Evolutionary conservation across 2,888 invertebrate species (phyloP), one percentile per base, ranked within the genome.

Genomic region (Oscheius myriophilus): DNA sequence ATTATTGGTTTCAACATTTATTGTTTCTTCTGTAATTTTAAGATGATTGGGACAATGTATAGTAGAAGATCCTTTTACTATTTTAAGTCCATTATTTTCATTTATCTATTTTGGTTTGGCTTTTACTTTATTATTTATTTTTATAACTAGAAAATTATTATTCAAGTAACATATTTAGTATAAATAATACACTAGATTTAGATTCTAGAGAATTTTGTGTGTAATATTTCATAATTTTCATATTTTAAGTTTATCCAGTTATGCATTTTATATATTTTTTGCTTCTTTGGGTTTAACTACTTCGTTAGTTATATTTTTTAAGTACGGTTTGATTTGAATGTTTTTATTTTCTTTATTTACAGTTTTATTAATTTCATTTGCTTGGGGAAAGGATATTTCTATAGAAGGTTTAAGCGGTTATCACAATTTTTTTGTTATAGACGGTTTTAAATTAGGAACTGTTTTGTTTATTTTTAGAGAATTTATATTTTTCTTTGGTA

Each of bases 381-480:
- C 71, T 71, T 82, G 81, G 63, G 72, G 70, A 49, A 78, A 79
- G 71, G 79, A 82, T 82, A 76, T 82, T 76, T 70, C 72, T 70
- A 72, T 75, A 63, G 82, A 82, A 59, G 79, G 79, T 71, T 69
- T 80, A 73, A 73, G 76, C 2, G 82, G 82, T 72, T 80, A 81
- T 70, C 81, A 82, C 79, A 82, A 78, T 78, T 81, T 82, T 77
- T 78, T 74, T 77, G 78, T 82, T 66, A 78, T 80, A 75, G 82
- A 82, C 71, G 80, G 80, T 67, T 80, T 82, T 77, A 82, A 82
- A 68, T 78, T 79, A 72, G 91, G 91, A 79, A 92, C 92, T 90
- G 91, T 92, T 86, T 86, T 92, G 88, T 92, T 92, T 90, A 91
- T 92, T 90, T 87, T 90, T 7, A 92, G 91, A 57, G 91, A 92